Evolutionary conservation across 2,113 vertebrate species (phyloP).

Genomic region (Oreochromis spilurus): DNA sequence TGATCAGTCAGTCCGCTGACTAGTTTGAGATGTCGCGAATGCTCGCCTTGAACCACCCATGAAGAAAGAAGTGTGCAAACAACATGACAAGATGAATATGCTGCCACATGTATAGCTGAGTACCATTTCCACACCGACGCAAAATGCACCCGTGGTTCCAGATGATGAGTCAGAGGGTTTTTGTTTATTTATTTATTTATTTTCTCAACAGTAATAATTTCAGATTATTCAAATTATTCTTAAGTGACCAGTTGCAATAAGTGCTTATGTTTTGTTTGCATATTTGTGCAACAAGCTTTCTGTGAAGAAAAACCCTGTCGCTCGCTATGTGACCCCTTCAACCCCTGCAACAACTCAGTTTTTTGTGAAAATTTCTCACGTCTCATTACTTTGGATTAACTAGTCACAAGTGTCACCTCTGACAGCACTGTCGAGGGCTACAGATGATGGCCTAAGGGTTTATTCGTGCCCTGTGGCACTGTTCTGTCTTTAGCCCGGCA

Average conservation of each 20-base stretch:
- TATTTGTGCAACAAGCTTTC: neutral
- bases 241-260: neutral
- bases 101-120: conserved; percentile 23
- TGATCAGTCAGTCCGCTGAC: conserved; percentile 18
- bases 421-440: conserved; percentile 41
- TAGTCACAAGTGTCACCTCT: conserved; percentile 33
- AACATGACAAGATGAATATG: neutral
- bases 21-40: conserved; percentile 4
- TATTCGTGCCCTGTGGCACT: conserved; percentile 37
- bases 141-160: conserved; percentile 7
- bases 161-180: conserved; percentile 24
- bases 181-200: neutral
- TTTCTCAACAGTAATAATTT: conserved; percentile 16
- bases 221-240: conserved; percentile 49
- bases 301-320: neutral
- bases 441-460: conserved; percentile 39
- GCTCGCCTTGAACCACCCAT: neutral
- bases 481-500: neutral
- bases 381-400: conserved; percentile 50
- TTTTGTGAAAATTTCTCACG: conserved; percentile 15
- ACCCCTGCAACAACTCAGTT: neutral
- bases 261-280: neutral
- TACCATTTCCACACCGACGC: conserved; percentile 35
- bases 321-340: neutral
- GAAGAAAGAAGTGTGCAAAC: neutral